phyloP scores from a whole-genome alignment of 2,888 invertebrate species.

The Silvanus unidentatus region DNA sequence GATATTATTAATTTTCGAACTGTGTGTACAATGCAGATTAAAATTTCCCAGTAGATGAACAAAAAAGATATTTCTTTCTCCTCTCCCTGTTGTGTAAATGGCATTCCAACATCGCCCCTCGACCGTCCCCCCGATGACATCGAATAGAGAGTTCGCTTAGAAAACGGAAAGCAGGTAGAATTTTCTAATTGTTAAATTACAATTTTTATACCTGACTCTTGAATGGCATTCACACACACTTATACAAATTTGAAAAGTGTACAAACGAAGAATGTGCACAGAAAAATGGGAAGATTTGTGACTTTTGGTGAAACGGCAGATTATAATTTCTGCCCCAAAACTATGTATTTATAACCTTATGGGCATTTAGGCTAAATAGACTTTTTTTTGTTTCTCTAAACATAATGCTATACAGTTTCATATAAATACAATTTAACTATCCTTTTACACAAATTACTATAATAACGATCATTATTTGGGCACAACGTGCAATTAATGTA shows the following conservation, averaged over 20 bases:
- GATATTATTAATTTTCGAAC: too few relatives aligned
- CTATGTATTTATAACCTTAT: conserved; percentile 18
- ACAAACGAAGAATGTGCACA: neutral
- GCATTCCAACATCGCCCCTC: too few relatives aligned
- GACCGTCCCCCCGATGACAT: too few relatives aligned
- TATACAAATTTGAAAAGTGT: neutral
- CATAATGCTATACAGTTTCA: too few relatives aligned
- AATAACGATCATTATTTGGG: conserved; percentile 16
- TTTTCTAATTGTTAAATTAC: conserved; percentile 9
- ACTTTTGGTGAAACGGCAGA: conserved; percentile 18
- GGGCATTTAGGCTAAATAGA: conserved; percentile 8
- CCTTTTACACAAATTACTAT: conserved; percentile 13
- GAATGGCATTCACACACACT: neutral
- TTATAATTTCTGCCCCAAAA: conserved; percentile 18
- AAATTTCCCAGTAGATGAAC: too few relatives aligned
- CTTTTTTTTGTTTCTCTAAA: neutral
- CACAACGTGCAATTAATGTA: conserved; percentile 13
- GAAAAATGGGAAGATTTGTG: conserved; percentile 17
- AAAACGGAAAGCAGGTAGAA: conserved; percentile 14
- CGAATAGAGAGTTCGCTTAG: neutral
- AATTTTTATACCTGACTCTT: conserved; percentile 11
- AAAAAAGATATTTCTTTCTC: too few relatives aligned
- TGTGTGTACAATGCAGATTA: too few relatives aligned
- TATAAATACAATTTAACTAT: too few relatives aligned
- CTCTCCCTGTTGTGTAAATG: too few relatives aligned